phyloP scores from a whole-genome alignment of 1,140 invertebrate species.

The Holotrichia oblita region DNA sequence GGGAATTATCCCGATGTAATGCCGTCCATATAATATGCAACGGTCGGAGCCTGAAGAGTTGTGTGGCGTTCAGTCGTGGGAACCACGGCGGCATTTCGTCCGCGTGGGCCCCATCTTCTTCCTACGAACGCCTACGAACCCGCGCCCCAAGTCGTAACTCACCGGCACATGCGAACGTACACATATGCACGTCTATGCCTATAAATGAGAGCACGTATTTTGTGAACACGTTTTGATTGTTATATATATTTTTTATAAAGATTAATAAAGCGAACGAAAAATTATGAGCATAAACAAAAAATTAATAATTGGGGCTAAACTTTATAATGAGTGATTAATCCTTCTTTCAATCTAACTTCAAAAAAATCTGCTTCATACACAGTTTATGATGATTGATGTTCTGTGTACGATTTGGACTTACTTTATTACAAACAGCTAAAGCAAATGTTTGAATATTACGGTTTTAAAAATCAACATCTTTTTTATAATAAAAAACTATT shows the following conservation, averaged over 20 bases:
- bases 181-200: neutral
- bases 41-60: constrained; percentile 18
- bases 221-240: neutral
- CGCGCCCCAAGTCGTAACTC: constrained; percentile 47
- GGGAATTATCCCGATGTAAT: neutral
- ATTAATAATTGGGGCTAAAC: too few species aligned
- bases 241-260: neutral
- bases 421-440: too few species aligned
- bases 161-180: constrained; percentile 20
- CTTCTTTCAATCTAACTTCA: too few species aligned
- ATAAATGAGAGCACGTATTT: neutral
- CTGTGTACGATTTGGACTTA: too few species aligned
- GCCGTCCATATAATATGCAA: neutral
- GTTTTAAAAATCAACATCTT: too few species aligned
- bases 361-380: too few species aligned
- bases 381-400: too few species aligned
- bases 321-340: too few species aligned
- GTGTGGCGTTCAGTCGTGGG: constrained; percentile 43
- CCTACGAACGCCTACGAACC: constrained; percentile 47
- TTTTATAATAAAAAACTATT: too few species aligned
- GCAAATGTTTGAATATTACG: too few species aligned
- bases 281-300: too few species aligned
- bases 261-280: too few species aligned
- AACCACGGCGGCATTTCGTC: constrained; percentile 38
- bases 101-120: constrained; percentile 44